These are phyloP conservation scores for Caenorhabditis virilis DNA, from an alignment of 2,888 invertebrate species.

Conservation along the genomic window DNA sequence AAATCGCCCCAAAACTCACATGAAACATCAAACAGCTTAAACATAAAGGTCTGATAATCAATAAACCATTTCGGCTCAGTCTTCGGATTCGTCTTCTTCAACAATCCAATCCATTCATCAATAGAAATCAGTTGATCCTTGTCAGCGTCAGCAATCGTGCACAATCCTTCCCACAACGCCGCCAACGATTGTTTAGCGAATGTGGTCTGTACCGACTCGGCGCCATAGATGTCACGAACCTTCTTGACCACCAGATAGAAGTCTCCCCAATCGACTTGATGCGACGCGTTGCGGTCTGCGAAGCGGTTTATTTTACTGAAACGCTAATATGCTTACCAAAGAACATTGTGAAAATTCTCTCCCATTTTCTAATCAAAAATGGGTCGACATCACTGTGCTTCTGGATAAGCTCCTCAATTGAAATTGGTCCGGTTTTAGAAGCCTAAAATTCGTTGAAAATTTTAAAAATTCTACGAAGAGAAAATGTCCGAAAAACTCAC, in stretches of 20 bases:
- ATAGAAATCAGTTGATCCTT: slow-evolving; percentile 61
- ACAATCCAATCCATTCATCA: slow-evolving; percentile 60
- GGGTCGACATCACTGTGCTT: slow-evolving; percentile 58
- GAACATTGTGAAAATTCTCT: slow-evolving; percentile 65
- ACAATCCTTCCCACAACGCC: slow-evolving; percentile 66
- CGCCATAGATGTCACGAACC: slow-evolving; percentile 67
- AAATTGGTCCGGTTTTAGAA: slow-evolving; percentile 18
- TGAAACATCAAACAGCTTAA: slow-evolving; percentile 68
- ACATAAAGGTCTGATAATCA: slow-evolving; percentile 66
- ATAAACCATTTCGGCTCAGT: slow-evolving; percentile 64
- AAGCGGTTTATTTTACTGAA: background rate
- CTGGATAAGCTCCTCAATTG: slow-evolving; percentile 50
- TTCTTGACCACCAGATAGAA: slow-evolving; percentile 67
- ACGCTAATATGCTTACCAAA: slow-evolving; percentile 56
- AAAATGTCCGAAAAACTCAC: slow-evolving; percentile 3
- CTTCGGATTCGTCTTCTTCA: slow-evolving; percentile 51
- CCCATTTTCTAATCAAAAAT: slow-evolving; percentile 66
- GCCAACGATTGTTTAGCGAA: slow-evolving; percentile 63
- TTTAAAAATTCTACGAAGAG: background rate
- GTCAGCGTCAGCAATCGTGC: slow-evolving; percentile 57
- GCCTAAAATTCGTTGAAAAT: slow-evolving; percentile 31
- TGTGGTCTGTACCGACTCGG: slow-evolving; percentile 61
- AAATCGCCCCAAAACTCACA: too few species aligned
- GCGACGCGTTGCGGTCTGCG: slow-evolving; percentile 63
- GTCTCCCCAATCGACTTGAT: slow-evolving; percentile 65